phyloP scores from a whole-genome alignment of 2,888 invertebrate genomes.

The Bursaphelenchus okinawaensis region DNA sequence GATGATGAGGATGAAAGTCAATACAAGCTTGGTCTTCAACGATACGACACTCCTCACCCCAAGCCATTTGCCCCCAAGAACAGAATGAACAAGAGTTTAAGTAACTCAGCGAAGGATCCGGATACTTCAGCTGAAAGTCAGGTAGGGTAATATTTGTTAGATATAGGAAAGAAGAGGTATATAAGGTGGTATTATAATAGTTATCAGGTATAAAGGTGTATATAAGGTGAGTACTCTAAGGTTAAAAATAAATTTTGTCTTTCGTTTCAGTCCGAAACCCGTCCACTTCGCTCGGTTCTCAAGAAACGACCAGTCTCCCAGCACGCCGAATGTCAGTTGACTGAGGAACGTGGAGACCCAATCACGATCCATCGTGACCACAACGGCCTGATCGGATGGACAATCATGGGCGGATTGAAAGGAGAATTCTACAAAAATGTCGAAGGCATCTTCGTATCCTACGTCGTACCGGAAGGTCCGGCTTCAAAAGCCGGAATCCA shows the following conservation, averaged over 20 bases:
- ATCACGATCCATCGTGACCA: neutral
- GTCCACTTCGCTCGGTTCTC: slow-evolving; percentile 31
- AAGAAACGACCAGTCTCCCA: slow-evolving; percentile 26
- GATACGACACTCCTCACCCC: slow-evolving; percentile 98
- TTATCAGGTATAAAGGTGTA: neutral
- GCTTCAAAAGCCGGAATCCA: slow-evolving; percentile 68
- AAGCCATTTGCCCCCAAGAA: slow-evolving; percentile 51
- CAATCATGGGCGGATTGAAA: slow-evolving; percentile 99
- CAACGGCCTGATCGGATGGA: slow-evolving; percentile 69
- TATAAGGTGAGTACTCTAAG: neutral
- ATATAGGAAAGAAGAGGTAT: too few relatives aligned
- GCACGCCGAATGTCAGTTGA: slow-evolving; percentile 1
- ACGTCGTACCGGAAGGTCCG: slow-evolving; percentile 74
- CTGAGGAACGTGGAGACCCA: neutral
- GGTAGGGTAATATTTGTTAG: neutral
- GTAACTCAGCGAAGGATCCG: slow-evolving; percentile 23
- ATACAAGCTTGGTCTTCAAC: slow-evolving; percentile 47
- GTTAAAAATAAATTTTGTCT: neutral
- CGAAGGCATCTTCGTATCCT: slow-evolving; percentile 87
- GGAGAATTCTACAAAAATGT: too few relatives aligned
- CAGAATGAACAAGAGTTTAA: slow-evolving; percentile 19
- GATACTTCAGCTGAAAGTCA: neutral
- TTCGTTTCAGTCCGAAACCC: slow-evolving; percentile 10
- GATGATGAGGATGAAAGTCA: slow-evolving; percentile 26
- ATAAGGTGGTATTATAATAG: neutral